A percentile compares a stretch with the other conserved stretches of the same genome.
These are phyloP conservation scores for Heliconius hortense DNA, from an alignment of 2,888 invertebrate genomes.

Conservation along the genomic window DNA sequence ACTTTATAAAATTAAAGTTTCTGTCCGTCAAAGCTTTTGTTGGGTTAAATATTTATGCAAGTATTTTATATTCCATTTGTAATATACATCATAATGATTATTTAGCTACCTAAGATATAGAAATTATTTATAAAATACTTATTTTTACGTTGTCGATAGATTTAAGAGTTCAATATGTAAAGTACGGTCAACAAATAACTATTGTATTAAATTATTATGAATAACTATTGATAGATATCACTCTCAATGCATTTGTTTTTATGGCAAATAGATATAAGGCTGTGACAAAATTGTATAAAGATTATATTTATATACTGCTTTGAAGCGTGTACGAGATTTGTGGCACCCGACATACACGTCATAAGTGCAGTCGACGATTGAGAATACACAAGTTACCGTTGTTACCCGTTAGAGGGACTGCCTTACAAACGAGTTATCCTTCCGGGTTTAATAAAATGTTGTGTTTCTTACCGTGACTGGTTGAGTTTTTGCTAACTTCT, in stretches of 20 bases:
- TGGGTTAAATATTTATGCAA: not conserved
- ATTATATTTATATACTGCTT: too few species aligned
- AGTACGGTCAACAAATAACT: too few species aligned
- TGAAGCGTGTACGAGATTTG: conserved; percentile 11
- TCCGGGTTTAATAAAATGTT: conserved; percentile 48
- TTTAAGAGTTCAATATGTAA: too few species aligned
- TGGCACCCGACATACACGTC: conserved; percentile 35
- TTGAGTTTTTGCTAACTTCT: conserved; percentile 31
- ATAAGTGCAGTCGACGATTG: conserved; percentile 53
- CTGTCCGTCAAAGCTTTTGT: not conserved
- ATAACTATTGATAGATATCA: too few species aligned
- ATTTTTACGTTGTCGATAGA: too few species aligned
- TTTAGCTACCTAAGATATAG: too few species aligned
- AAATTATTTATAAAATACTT: too few species aligned
- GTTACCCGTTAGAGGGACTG: conserved; percentile 53
- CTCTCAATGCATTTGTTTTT: too few species aligned
- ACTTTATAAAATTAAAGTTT: not conserved
- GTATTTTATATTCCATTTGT: too few species aligned
- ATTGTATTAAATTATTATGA: too few species aligned
- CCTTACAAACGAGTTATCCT: conserved; percentile 48
- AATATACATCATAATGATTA: not conserved
- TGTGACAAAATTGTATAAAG: not conserved
- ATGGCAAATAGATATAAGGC: not conserved
- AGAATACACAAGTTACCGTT: conserved; percentile 56
- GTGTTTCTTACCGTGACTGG: conserved; percentile 40